Percentiles rank a stretch among this genome's conserved stretches.
phyloP scores from a whole-genome alignment of 2,888 invertebrate species.

The Acanthosepion pharaonis region DNA sequence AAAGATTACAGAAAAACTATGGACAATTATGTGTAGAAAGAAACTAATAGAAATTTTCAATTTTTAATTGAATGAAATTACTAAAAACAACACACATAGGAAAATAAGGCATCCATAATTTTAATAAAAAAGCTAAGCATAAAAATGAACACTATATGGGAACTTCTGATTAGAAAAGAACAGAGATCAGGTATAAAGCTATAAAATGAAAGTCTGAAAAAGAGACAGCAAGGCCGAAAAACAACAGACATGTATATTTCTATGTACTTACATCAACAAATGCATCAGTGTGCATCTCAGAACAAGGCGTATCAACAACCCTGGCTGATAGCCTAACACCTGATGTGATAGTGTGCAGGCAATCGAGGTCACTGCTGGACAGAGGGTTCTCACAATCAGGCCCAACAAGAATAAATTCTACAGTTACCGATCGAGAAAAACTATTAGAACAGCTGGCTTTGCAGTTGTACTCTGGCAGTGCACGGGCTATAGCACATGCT shows the following conservation, averaged over 20 bases:
- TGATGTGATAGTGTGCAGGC: conserved; percentile 69
- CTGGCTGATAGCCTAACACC: conserved; percentile 83
- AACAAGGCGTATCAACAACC: conserved; percentile 90
- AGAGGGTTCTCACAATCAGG: conserved; percentile 72
- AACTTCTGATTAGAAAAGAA: too few species aligned
- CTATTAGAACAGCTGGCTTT: conserved; percentile 75
- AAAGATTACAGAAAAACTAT: too few species aligned
- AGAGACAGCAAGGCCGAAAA: background rate
- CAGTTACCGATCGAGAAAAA: conserved; percentile 63
- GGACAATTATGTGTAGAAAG: too few species aligned
- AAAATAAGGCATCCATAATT: background rate
- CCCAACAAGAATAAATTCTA: conserved; percentile 78
- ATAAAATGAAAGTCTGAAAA: background rate
- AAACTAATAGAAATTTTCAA: too few species aligned
- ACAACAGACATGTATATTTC: background rate
- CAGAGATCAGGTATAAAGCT: too few species aligned
- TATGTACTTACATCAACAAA: conserved; percentile 81
- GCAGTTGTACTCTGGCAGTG: conserved; percentile 83
- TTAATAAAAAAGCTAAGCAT: too few species aligned
- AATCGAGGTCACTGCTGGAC: conserved; percentile 69
- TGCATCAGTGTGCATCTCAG: conserved; percentile 86
- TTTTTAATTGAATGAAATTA: too few species aligned
- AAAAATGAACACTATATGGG: too few species aligned
- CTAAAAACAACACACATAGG: background rate
- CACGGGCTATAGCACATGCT: conserved; percentile 86